Evolutionary conservation across 2,797 vertebrate species (phyloP).

Genomic region (Caiman crocodilus): DNA sequence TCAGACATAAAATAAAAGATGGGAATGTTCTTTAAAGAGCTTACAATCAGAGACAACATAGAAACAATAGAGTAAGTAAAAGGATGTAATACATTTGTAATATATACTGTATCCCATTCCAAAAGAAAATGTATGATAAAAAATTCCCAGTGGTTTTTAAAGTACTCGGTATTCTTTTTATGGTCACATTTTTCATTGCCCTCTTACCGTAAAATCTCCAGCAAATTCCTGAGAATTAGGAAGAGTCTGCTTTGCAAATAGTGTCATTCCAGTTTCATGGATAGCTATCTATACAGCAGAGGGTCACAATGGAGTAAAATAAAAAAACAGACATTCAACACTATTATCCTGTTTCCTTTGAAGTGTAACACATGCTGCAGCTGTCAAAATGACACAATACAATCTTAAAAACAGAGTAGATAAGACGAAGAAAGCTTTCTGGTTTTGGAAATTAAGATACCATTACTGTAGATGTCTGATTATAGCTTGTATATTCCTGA

Average conservation of each 20-base stretch:
- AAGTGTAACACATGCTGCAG: not conserved
- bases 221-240: not conserved
- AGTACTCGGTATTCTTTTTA: not conserved
- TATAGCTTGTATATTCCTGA: accelerated
- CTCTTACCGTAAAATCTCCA: not conserved
- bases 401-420: not conserved
- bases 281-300: not conserved
- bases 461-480: not conserved
- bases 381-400: not conserved
- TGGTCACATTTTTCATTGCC: not conserved
- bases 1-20: not conserved
- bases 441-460: not conserved
- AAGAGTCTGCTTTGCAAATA: not conserved
- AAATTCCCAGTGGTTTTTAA: not conserved
- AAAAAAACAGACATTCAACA: not conserved
- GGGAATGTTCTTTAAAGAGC: not conserved
- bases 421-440: not conserved
- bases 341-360: constrained; percentile 28
- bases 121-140: not conserved
- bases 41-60: not conserved
- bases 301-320: not conserved
- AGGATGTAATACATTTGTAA: not conserved
- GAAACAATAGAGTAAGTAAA: not conserved
- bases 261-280: not conserved
- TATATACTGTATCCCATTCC: not conserved